phyloP scores from a whole-genome alignment of 2,113 vertebrate species.

The Trogon melanurus region DNA sequence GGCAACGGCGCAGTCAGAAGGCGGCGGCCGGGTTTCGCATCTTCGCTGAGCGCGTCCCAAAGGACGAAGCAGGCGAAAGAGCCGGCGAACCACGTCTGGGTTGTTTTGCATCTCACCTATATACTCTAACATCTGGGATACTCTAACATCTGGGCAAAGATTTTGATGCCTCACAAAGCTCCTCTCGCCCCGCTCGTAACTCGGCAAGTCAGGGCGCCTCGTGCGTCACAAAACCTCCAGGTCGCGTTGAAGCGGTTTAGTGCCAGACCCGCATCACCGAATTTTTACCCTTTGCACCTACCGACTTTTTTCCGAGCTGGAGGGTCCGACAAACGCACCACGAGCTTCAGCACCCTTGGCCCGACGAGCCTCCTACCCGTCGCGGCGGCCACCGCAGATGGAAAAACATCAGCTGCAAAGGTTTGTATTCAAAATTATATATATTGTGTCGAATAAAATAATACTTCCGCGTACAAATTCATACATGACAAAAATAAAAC shows the following conservation, averaged over 20 bases:
- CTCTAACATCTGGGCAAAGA: too few relatives aligned
- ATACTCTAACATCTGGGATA: too few relatives aligned
- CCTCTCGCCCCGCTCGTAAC: too few relatives aligned
- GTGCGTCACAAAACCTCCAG: neutral
- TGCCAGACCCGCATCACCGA: neutral
- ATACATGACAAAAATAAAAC: constrained; percentile 45
- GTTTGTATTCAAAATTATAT: constrained; percentile 25
- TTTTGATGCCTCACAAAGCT: too few relatives aligned
- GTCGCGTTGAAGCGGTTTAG: fast-evolving
- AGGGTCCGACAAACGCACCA: too few relatives aligned
- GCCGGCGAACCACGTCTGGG: too few relatives aligned
- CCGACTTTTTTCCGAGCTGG: neutral
- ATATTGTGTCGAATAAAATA: constrained; percentile 60
- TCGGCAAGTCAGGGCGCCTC: fast-evolving
- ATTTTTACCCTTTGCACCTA: neutral
- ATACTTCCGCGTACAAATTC: constrained; percentile 18
- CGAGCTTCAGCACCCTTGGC: neutral
- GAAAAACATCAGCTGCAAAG: neutral
- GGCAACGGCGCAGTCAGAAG: too few relatives aligned
- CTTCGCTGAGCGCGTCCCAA: too few relatives aligned
- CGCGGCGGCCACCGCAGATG: neutral
- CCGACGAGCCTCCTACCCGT: neutral
- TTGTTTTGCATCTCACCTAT: too few relatives aligned
- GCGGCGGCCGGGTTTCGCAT: too few relatives aligned
- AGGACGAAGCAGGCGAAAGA: too few relatives aligned